Percentiles rank a stretch among this genome's conserved stretches.
phyloP scores from a whole-genome alignment of 2,797 vertebrate genomes.

The Paramormyrops hopkinsi region DNA sequence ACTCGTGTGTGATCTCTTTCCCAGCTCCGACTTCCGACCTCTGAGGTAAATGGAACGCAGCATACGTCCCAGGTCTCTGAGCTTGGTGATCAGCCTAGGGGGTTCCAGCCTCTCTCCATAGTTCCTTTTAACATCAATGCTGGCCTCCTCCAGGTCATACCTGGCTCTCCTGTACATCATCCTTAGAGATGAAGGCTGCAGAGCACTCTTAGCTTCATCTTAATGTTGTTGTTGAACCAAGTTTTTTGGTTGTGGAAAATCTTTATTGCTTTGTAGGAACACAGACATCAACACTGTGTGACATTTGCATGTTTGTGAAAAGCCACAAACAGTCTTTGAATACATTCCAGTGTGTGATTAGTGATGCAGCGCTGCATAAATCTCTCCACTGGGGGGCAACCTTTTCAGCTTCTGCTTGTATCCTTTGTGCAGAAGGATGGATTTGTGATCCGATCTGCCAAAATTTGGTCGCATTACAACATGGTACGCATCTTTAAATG shows the following conservation, averaged over 20 bases:
- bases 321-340: too few species aligned
- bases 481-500: background rate
- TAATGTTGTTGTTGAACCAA: too few species aligned
- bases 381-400: background rate
- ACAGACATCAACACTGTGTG: too few species aligned
- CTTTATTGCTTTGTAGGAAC: background rate
- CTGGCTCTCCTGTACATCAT: background rate
- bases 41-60: too few species aligned
- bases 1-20: too few species aligned
- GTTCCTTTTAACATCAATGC: background rate
- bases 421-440: background rate
- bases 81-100: background rate
- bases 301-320: background rate
- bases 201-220: too few species aligned
- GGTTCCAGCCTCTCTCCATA: background rate
- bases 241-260: background rate
- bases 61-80: background rate
- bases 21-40: too few species aligned
- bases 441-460: background rate
- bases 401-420: background rate
- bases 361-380: background rate
- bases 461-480: background rate
- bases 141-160: background rate
- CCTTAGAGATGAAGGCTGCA: too few species aligned
- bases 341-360: too few species aligned